These are phyloP conservation scores for Amiota minor DNA, from an alignment of 2,888 invertebrate species.

Conservation along the genomic window DNA sequence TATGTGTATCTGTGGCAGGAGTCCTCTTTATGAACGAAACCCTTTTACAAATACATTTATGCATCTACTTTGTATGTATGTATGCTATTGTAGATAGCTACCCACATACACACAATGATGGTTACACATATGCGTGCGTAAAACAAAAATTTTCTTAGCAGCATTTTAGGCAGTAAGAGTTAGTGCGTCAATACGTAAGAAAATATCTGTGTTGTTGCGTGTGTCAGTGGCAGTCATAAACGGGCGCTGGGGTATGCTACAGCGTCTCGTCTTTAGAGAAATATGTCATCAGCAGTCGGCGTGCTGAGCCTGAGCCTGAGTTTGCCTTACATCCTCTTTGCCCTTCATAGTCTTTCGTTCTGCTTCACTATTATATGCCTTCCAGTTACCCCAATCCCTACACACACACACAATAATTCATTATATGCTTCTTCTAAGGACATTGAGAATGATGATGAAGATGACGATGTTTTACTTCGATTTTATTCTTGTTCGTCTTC, in stretches of 20 bases:
- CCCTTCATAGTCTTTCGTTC: conserved; percentile 29
- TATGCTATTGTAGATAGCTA: neutral
- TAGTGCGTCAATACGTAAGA: conserved; percentile 19
- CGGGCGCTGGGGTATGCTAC: conserved; percentile 15
- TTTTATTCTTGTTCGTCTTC: conserved; percentile 10
- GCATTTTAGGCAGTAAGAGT: conserved; percentile 62
- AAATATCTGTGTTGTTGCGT: conserved; percentile 28
- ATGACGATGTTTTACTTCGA: conserved; percentile 21
- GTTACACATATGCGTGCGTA: conserved; percentile 64
- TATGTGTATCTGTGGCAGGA: too few species aligned
- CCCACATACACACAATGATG: neutral
- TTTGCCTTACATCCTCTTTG: neutral
- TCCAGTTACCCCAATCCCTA: neutral
- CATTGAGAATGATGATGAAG: too few species aligned
- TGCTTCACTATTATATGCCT: neutral
- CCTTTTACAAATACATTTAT: conserved; percentile 36
- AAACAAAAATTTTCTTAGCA: conserved; percentile 70
- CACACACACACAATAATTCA: conserved; percentile 56
- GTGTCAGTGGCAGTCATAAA: conserved; percentile 3
- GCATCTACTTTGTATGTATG: neutral
- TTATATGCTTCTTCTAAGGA: conserved; percentile 56
- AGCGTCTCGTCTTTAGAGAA: conserved; percentile 60
- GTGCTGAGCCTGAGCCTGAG: conserved; percentile 31
- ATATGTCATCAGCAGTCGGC: conserved; percentile 66
- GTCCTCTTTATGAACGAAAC: conserved; percentile 40